Base-by-base conservation (phyloP, 2,888 invertebrate genomes). In the Volucella inanis region DNA sequence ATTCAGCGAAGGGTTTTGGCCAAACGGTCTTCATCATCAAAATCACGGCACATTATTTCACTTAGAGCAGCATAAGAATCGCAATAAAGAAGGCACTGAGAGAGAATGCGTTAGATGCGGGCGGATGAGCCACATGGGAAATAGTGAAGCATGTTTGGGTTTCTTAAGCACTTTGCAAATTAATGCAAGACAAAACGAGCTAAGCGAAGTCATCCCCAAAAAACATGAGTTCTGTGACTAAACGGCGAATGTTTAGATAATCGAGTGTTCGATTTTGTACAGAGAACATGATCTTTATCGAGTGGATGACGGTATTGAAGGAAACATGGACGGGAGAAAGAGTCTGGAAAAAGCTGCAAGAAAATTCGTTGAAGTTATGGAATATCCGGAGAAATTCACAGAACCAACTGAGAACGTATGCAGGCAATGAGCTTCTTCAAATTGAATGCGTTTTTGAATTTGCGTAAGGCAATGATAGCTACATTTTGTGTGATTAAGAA, bases 401-500 rank as follows among this genome's bases (percentile, higher is more conserved):
- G 2, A 18, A 18, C 1, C 2, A 18, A 2, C 18, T 18, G 2
- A 2, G 18, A 2, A 2, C 18, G 18, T 4, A 41, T 43, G n/a
- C 47, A 52, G 55, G 38, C 14, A 55, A 55, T 8, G 8, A 39
- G 4, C 55, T 55, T 14, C 39, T 38, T n/a, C 11, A 55, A 31
- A 38, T 38, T n/a, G 3, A n/a, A 14, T 38, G n/a, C 12, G 55
- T 38, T 55, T 38, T 38, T 38, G 55, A 55, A 38, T 31, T n/a
- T n/a, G n/a, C 38, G 8, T 31, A 62, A 12, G n/a, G 62, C 47
- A 47, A 47, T n/a, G n/a, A n/a, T n/a, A n/a, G 12, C 62, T 31
- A 38, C 59, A 18, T 47, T 59, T 54, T 86, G 81, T 67, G 79
- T 82, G 10, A 82, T 87, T 65, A 50, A 85, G 64, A 75, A 87